A percentile compares a stretch with the other conserved stretches of the same genome.
Evolutionary conservation across 2,113 vertebrate species (phyloP).

Genomic region (Hypocryptadius cinnamomeus): DNA sequence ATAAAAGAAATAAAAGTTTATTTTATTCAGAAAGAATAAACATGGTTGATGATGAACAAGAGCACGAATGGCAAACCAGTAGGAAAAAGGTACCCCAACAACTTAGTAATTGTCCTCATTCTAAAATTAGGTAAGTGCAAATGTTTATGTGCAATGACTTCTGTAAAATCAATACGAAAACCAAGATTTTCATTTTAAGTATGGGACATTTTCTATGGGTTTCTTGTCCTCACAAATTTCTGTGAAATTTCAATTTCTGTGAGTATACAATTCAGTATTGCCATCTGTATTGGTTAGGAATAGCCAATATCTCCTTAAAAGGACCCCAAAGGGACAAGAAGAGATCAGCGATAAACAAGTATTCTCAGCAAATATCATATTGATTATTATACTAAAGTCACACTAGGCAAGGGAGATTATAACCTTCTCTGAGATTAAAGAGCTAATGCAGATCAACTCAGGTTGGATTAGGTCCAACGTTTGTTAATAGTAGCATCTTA

Average conservation of each 20-base stretch:
- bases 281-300: constrained; percentile 18
- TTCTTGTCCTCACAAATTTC: neutral
- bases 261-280: neutral
- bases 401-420: neutral
- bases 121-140: constrained; percentile 48
- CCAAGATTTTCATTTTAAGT: constrained; percentile 43
- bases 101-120: constrained; percentile 50
- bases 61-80: neutral
- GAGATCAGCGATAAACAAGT: neutral
- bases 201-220: neutral
- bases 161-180: constrained; percentile 53
- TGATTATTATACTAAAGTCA: neutral
- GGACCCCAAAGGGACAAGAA: neutral
- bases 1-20: neutral
- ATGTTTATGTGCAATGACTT: constrained; percentile 26
- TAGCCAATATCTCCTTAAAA: neutral
- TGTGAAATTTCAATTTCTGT: neutral
- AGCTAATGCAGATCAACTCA: neutral
- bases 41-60: constrained; percentile 3
- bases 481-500: neutral
- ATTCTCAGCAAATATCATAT: neutral
- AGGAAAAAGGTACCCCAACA: constrained; percentile 24
- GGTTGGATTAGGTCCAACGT: neutral
- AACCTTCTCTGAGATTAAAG: neutral
- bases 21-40: constrained; percentile 65